phyloP scores from a whole-genome alignment of 2,888 invertebrate genomes.

The Aplocera efformata region DNA sequence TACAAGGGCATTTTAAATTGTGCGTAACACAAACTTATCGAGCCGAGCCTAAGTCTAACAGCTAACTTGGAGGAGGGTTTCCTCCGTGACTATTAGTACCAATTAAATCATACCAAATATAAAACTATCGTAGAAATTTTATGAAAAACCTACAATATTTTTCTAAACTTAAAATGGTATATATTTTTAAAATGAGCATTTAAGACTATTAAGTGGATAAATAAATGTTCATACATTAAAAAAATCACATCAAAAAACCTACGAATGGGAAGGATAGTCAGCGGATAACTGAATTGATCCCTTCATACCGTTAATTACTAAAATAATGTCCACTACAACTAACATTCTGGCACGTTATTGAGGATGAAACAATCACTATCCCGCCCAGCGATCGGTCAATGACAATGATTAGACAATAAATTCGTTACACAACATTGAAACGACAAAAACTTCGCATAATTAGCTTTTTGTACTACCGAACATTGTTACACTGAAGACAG shows the following conservation, averaged over 20 bases:
- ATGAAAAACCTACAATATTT: conserved; percentile 65
- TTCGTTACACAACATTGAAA: conserved; percentile 62
- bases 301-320: conserved; percentile 50
- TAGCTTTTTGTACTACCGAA: conserved; percentile 66
- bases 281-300: conserved; percentile 54
- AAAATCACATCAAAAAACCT: conserved; percentile 64
- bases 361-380: conserved; percentile 51
- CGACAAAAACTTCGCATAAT: conserved; percentile 48
- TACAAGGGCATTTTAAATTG: conserved; percentile 48
- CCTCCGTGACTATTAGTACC: conserved; percentile 51
- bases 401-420: conserved; percentile 53
- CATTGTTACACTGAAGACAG: conserved; percentile 44
- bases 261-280: conserved; percentile 32
- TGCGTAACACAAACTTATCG: conserved; percentile 56
- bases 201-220: conserved; percentile 69
- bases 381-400: conserved; percentile 52
- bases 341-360: conserved; percentile 75
- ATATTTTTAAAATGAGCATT: conserved; percentile 76
- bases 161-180: conserved; percentile 72
- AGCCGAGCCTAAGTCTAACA: conserved; percentile 33
- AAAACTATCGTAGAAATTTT: conserved; percentile 52
- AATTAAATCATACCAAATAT: conserved; percentile 44
- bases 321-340: conserved; percentile 59
- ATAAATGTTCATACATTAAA: conserved; percentile 67
- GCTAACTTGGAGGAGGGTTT: conserved; percentile 48